These are phyloP conservation scores for Etheostoma perlongum DNA, from an alignment of 2,797 vertebrate genomes.

Conservation along the genomic window DNA sequence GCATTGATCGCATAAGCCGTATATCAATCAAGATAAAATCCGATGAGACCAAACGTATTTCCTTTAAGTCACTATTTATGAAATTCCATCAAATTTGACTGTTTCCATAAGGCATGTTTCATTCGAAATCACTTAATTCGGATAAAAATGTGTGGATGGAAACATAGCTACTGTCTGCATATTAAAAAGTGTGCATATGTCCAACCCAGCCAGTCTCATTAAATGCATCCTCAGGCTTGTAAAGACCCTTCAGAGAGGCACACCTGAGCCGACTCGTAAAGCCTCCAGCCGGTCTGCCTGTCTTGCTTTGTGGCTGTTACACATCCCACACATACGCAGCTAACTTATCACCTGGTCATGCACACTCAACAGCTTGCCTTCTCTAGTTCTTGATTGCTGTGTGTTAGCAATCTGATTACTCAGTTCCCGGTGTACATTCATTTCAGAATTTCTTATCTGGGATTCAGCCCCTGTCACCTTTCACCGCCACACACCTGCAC, in stretches of 20 bases:
- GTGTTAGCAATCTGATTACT: neutral
- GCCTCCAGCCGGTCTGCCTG: constrained; percentile 26
- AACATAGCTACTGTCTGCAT: neutral
- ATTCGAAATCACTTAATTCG: too few relatives aligned
- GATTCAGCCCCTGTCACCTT: constrained; percentile 25
- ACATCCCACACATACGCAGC: constrained; percentile 9
- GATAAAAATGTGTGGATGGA: too few relatives aligned
- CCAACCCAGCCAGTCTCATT: constrained; percentile 43
- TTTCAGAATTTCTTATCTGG: neutral
- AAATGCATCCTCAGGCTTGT: constrained; percentile 66
- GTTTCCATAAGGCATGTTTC: too few relatives aligned
- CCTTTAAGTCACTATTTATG: too few relatives aligned
- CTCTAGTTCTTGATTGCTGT: neutral
- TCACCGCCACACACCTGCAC: constrained; percentile 56
- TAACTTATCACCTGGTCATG: neutral
- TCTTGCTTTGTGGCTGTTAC: constrained; percentile 23
- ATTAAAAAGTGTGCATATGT: constrained; percentile 3
- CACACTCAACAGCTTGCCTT: neutral
- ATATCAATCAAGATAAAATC: too few relatives aligned
- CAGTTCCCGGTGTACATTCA: neutral
- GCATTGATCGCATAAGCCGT: too few relatives aligned
- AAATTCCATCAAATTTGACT: too few relatives aligned
- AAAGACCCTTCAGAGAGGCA: constrained; percentile 57
- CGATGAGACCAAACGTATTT: too few relatives aligned
- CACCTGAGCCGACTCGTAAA: constrained; percentile 71